Evolutionary conservation across 2,888 invertebrate species (phyloP).

Genomic region (Tinea semifulvella): DNA sequence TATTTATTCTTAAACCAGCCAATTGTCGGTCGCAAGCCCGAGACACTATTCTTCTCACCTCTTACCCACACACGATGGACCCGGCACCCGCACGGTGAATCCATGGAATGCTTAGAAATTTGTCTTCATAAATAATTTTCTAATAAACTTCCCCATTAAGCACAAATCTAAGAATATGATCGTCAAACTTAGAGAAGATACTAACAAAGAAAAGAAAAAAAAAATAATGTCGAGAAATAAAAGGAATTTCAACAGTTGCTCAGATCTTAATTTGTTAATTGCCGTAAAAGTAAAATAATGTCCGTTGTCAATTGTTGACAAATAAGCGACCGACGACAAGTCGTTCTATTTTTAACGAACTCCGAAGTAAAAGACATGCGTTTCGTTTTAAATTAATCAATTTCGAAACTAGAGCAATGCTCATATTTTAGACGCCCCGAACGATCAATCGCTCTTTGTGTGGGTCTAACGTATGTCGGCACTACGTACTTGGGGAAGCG

Average conservation of each 20-base stretch:
- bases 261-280: slow-evolving; percentile 10
- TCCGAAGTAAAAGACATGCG: slow-evolving; percentile 18
- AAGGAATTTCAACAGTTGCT: background rate
- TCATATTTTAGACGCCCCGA: slow-evolving; percentile 48
- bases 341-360: slow-evolving; percentile 23
- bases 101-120: too few relatives aligned
- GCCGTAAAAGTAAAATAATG: slow-evolving; percentile 4
- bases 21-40: too few relatives aligned
- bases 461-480: slow-evolving; percentile 54
- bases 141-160: too few relatives aligned
- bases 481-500: slow-evolving; percentile 33
- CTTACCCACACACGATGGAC: too few relatives aligned
- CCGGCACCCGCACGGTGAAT: too few relatives aligned
- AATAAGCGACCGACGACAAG: slow-evolving; percentile 31
- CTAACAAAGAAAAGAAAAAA: too few relatives aligned
- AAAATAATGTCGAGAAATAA: too few relatives aligned
- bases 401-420: slow-evolving; percentile 46
- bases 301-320: slow-evolving; percentile 31
- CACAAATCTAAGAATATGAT: too few relatives aligned
- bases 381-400: slow-evolving; percentile 55
- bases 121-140: too few relatives aligned
- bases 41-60: too few relatives aligned
- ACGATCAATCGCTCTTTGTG: slow-evolving; percentile 58
- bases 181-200: too few relatives aligned
- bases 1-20: too few relatives aligned